Conservation (phyloP, 92 coral and sea anemone genomes). For the Porites evermanni region DNA sequence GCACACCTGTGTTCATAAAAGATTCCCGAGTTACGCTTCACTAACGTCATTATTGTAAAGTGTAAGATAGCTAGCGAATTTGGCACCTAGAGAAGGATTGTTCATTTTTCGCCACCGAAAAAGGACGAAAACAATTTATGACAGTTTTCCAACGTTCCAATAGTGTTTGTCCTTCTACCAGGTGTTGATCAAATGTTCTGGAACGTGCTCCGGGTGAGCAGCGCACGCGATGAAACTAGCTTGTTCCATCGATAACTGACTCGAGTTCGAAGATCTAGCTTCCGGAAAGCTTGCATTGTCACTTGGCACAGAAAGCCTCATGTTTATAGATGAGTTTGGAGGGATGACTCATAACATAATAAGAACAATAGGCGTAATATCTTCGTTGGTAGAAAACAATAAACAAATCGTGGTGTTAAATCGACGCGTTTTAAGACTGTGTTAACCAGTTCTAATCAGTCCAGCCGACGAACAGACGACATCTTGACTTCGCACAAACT, state of each 20-base stretch:
- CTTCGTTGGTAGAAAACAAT: conserved; percentile 36
- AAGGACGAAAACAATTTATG: conserved; percentile 1
- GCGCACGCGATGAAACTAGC: neutral
- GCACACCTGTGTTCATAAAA: conserved; percentile 55
- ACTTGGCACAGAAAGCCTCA: conserved; percentile 9
- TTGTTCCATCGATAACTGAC: neutral
- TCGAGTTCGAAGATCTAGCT: neutral
- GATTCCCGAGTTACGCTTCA: conserved; percentile 40
- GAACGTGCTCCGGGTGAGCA: neutral
- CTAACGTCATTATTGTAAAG: conserved; percentile 18
- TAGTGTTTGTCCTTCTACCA: neutral
- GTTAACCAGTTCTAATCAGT: neutral
- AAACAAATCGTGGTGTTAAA: conserved; percentile 26
- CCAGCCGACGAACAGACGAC: neutral
- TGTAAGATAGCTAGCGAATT: conserved; percentile 30
- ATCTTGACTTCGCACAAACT: neutral
- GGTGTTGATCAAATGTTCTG: neutral
- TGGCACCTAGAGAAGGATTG: conserved; percentile 39
- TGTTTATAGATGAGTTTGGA: conserved; percentile 36
- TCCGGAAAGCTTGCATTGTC: conserved; percentile 19
- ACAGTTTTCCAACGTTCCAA: conserved; percentile 2
- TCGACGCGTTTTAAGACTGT: neutral
- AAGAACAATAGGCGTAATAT: conserved; percentile 28
- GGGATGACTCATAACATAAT: conserved; percentile 29
- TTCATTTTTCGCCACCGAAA: conserved; percentile 31